Evolutionary conservation across 2,888 invertebrate genomes (phyloP).

Genomic region (Chloroclysta siterata): DNA sequence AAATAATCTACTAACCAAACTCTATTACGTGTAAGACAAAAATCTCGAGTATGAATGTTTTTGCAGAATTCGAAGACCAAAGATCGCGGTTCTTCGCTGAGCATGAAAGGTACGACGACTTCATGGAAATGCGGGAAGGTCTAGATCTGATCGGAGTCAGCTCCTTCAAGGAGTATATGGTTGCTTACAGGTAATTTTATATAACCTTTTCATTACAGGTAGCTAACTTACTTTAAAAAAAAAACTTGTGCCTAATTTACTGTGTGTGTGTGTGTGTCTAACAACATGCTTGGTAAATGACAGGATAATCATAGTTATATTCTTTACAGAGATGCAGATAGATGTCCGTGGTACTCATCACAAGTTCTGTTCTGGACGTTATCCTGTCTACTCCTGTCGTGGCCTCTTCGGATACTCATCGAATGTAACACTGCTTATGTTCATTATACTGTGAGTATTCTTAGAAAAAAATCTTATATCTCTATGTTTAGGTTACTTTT

Average conservation of each 20-base stretch:
- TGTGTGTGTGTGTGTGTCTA: no score
- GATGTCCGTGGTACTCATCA: constrained; percentile 88
- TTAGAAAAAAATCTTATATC: background rate
- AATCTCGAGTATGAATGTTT: background rate
- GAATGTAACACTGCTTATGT: constrained; percentile 93
- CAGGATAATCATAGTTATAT: background rate
- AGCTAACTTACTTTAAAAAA: no score
- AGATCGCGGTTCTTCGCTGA: constrained; percentile 91
- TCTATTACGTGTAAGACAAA: no score
- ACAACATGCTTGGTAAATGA: no score
- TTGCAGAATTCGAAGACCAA: constrained; percentile 91
- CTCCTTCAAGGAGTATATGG: constrained; percentile 84
- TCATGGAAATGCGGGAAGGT: constrained; percentile 94
- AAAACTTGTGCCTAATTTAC: no score
- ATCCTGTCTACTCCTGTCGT: constrained; percentile 90
- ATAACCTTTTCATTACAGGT: background rate
- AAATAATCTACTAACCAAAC: no score
- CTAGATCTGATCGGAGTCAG: constrained; percentile 88
- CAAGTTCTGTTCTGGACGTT: constrained; percentile 90
- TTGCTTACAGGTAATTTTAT: constrained; percentile 74
- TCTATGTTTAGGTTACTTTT: background rate
- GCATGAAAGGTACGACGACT: constrained; percentile 92
- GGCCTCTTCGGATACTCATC: constrained; percentile 91
- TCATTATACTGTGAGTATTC: constrained; percentile 88
- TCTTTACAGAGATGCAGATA: constrained; percentile 74